phyloP scores from a whole-genome alignment of 2,113 vertebrate genomes.

The Cyanoderma ruficeps region DNA sequence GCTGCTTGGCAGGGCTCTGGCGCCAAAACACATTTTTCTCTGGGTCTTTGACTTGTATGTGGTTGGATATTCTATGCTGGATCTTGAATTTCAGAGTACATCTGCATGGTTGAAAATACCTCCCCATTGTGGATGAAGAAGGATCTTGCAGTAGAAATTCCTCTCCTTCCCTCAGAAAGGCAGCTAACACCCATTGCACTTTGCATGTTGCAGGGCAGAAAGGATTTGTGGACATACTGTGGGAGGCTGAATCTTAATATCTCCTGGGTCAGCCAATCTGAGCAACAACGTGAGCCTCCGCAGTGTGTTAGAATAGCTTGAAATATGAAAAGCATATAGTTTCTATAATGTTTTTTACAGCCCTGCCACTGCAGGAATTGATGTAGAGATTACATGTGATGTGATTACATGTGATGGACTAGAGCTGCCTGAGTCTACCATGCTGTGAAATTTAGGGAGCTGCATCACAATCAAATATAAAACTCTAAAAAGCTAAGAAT shows the following conservation, averaged over 20 bases:
- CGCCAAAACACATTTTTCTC: not conserved
- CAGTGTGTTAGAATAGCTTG: not conserved
- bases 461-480: not conserved
- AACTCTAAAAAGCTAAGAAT: not conserved
- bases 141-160: not conserved
- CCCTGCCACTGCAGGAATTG: not conserved
- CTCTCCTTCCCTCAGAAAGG: not conserved
- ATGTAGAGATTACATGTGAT: fast-evolving
- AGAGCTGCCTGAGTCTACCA: not conserved
- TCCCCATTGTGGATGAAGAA: not conserved
- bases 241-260: not conserved
- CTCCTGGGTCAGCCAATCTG: not conserved
- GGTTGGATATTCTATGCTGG: not conserved
- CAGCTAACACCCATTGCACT: not conserved
- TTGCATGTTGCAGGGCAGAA: not conserved
- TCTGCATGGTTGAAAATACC: not conserved
- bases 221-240: not conserved
- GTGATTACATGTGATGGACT: not conserved
- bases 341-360: not conserved
- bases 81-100: not conserved
- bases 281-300: not conserved
- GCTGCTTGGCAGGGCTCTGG: not conserved
- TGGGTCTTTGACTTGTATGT: not conserved
- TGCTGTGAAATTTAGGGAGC: not conserved
- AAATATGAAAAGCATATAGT: not conserved